Evolutionary conservation across 2,888 invertebrate species (phyloP), one percentile per base, ranked within the genome.

Genomic region (Caenorhabditis zanzibari): DNA sequence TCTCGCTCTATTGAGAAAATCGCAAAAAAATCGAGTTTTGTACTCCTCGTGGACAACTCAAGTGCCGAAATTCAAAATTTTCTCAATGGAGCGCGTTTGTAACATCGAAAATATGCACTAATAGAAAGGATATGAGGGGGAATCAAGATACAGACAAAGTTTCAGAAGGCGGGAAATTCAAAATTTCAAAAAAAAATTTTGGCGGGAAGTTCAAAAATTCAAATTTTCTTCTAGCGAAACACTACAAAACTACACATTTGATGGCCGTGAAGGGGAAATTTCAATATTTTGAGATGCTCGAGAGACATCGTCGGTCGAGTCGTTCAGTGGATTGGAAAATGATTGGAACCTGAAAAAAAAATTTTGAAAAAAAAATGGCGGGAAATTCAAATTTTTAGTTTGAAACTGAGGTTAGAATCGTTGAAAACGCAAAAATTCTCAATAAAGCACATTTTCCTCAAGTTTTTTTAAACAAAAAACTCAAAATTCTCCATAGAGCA

Each of bases 271-370:
- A 9, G 52, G 10, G 7, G 24, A 38, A 38, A 38, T 26, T 26
- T 24, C 26, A 5, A 26, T 54, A 26, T 54, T 68, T 71, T 71
- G 52, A 22, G 35, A 47, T 47, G 47, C 5, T 19, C 19, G 6
- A 12, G 47, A 49, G 44, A 28, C 44, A 38, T 68, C 68, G 49
- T 56, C 63, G 22, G 44, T 22, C 14, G 79, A 72, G 76, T 88
- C 86, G 82, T 88, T 82, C 61, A 88, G 79, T 22, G 88, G 88
- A 73, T 88, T 88, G 75, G 86, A 81, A 85, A 88, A 88, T 58
- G 88, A 85, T 79, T 85, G 76, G 79, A 88, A 88, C 85, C 88
- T 88, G 75, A 12, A 73, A 73, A 52, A 54, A 24, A n/a, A n/a
- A 26, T 63, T 38, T 41, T 6, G 44, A 32, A 26, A 32, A 32